A percentile compares a stretch with the other conserved stretches of the same genome.
Evolutionary conservation across 2,888 invertebrate species (phyloP).

Genomic region (Drosophila suboccidentalis): DNA sequence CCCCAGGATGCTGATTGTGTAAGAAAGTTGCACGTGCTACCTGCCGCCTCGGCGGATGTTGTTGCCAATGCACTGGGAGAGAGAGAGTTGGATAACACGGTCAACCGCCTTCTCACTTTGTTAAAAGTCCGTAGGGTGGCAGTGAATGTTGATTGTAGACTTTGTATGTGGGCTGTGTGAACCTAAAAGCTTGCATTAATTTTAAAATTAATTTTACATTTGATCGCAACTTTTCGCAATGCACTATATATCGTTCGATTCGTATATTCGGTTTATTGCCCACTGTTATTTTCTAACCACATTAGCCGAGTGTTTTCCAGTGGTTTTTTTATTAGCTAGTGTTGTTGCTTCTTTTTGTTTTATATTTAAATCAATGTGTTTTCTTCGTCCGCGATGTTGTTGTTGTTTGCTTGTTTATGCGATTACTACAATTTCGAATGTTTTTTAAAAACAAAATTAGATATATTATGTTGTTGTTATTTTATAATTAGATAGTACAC

Average conservation of each 20-base stretch:
- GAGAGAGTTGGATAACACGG: slow-evolving; percentile 54
- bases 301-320: slow-evolving; percentile 47
- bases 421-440: slow-evolving; percentile 79
- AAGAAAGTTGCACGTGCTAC: slow-evolving; percentile 31
- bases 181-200: slow-evolving; percentile 56
- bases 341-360: slow-evolving; percentile 58
- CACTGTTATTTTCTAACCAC: slow-evolving; percentile 30
- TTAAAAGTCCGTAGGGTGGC: slow-evolving; percentile 1
- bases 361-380: slow-evolving; percentile 82
- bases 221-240: slow-evolving; percentile 24
- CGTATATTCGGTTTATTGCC: slow-evolving; percentile 24
- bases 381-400: slow-evolving; percentile 49
- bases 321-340: slow-evolving; percentile 42
- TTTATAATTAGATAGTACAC: slow-evolving; percentile 85
- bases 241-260: slow-evolving; percentile 36
- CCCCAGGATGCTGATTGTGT: slow-evolving; percentile 17
- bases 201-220: slow-evolving; percentile 62
- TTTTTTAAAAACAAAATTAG: slow-evolving; percentile 85
- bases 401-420: slow-evolving; percentile 41
- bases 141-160: slow-evolving; percentile 17
- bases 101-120: slow-evolving; percentile 8
- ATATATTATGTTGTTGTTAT: slow-evolving; percentile 78
- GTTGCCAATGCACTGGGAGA: slow-evolving; percentile 46
- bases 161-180: slow-evolving; percentile 13
- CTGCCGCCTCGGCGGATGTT: slow-evolving; percentile 41